Percentiles rank a stretch among this genome's conserved stretches.
Evolutionary conservation across 2,797 vertebrate species (phyloP).

Genomic region (Platalea minor): DNA sequence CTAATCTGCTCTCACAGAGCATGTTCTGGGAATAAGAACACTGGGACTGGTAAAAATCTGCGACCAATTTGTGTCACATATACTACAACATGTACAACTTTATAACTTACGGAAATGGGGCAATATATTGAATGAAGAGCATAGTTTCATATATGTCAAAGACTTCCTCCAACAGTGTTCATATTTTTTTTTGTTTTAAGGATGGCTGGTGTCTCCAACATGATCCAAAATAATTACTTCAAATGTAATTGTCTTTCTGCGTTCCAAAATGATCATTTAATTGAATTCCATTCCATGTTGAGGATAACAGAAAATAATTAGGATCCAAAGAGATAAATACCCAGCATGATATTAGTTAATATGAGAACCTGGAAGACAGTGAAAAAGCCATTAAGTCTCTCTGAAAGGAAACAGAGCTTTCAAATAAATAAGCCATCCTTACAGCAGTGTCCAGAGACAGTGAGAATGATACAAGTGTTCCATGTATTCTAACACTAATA

Average conservation of each 20-base stretch:
- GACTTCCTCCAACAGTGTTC: conserved; percentile 64
- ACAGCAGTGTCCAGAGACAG: conserved; percentile 16
- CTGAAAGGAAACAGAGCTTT: conserved; percentile 56
- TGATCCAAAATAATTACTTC: conserved; percentile 68
- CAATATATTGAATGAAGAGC: conserved; percentile 62
- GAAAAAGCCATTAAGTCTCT: conserved; percentile 70
- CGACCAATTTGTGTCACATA: conserved; percentile 58
- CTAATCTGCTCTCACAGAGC: conserved; percentile 25
- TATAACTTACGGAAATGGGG: conserved; percentile 63
- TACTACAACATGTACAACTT: conserved; percentile 67
- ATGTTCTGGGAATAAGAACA: background rate
- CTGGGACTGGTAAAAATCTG: conserved; percentile 30
- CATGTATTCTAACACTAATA: background rate
- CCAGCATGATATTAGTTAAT: conserved; percentile 72
- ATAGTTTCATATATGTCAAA: conserved; percentile 69
- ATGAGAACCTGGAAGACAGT: conserved; percentile 74
- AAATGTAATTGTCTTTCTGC: conserved; percentile 61
- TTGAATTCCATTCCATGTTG: conserved; percentile 69
- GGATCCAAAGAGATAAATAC: conserved; percentile 73
- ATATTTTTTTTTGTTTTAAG: conserved; percentile 57
- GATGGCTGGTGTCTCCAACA: conserved; percentile 61
- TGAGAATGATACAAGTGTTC: background rate
- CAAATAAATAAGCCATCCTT: conserved; percentile 55
- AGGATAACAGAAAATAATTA: conserved; percentile 71
- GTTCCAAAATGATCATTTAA: conserved; percentile 55